These are phyloP conservation scores for Boulengerochromis microlepis DNA, from an alignment of 2,113 vertebrate species.

Conservation along the genomic window DNA sequence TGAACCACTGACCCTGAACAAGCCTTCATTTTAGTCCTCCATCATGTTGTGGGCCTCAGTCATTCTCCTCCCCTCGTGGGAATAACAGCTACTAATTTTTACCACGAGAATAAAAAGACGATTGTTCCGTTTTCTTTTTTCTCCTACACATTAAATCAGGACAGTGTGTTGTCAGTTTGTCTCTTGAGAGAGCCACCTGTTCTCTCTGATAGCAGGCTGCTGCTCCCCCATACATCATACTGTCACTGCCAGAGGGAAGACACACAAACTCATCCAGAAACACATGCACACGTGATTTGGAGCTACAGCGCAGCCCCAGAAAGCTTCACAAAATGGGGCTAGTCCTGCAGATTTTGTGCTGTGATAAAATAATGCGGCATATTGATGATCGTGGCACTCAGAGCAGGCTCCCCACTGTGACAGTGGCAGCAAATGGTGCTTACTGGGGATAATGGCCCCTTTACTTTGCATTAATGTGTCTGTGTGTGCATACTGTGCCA, in stretches of 20 bases:
- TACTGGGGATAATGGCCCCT: not conserved
- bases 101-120: not conserved
- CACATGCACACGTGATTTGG: not conserved
- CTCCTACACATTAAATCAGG: slow-evolving; percentile 30
- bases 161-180: slow-evolving; percentile 18
- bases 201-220: slow-evolving; percentile 52
- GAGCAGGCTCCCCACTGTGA: not conserved
- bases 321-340: not conserved
- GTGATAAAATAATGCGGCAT: slow-evolving; percentile 1
- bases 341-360: not conserved
- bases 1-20: not conserved
- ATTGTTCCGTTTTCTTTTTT: not conserved
- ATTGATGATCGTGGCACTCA: not conserved
- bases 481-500: not conserved
- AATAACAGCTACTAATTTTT: not conserved
- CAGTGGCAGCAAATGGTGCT: not conserved
- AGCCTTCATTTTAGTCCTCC: not conserved
- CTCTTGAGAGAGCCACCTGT: slow-evolving; percentile 52
- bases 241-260: slow-evolving; percentile 31
- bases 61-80: not conserved
- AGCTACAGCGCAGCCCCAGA: not conserved
- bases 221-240: slow-evolving; percentile 52
- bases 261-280: not conserved
- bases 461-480: not conserved
- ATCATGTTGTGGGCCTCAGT: not conserved